Evolutionary conservation across 2,888 invertebrate species (phyloP), one percentile per base, ranked within the genome.

Genomic region (Stramonita haemastoma): DNA sequence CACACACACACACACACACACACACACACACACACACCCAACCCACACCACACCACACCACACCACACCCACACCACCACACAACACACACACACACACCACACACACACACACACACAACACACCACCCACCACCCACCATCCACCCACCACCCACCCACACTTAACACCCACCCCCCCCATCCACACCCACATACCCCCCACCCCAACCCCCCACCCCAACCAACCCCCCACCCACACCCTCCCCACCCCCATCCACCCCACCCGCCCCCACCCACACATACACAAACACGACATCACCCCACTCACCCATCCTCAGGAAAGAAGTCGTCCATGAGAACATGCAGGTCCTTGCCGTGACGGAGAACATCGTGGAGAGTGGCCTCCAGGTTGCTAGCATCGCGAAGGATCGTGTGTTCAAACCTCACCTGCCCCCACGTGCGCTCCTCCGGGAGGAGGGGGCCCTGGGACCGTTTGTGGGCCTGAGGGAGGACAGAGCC

Each of bases 281-380:
- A 29, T 57, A 29, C 85, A 56, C 56, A 29, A 57, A 85, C 57
- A 85, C 85, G 46, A 85, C 85, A 1, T 29, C 57, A 57, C 57
- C 85, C 57, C 85, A 73, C 79, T 32, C 79, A 84, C 57, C 29
- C 56, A 29, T 84, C 57, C 29, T 57, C 84, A 26, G 84, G 84
- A n/a, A n/a, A 57, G 56, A 84, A 57, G 66, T 86, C 57, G 22
- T 86, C 86, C 86, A 86, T 86, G 60, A 86, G 56, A 13, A 86
- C 32, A 26, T 86, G 34, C 32, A 66, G 32, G 13, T 66, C 6
- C 17, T 34, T 32, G 32, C 86, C 86, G n/a, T 57, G 56, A 29
- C 32, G 60, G 17, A 29, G 57, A 17, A 86, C 19, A 8, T 60
- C 5, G 0, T 19, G 57, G n/a, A 86, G n/a, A 0, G 34, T 29